These are phyloP conservation scores for Hypena proboscidalis DNA, from an alignment of 2,888 invertebrate species.

Conservation along the genomic window DNA sequence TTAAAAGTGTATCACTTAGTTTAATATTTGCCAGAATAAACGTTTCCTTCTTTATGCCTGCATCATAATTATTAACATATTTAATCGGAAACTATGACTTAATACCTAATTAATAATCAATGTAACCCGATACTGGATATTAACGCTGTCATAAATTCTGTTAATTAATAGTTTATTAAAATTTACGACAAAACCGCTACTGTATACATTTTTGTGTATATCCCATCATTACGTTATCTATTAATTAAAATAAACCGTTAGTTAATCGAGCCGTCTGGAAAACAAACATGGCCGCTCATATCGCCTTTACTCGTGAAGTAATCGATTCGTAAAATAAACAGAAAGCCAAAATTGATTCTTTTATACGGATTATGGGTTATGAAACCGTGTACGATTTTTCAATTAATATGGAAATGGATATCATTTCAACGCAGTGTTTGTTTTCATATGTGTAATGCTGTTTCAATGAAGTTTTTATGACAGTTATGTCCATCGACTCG, in stretches of 20 bases:
- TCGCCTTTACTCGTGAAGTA: constrained; percentile 38
- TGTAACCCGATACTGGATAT: constrained; percentile 29
- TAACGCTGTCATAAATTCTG: constrained; percentile 32
- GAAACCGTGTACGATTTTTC: constrained; percentile 33
- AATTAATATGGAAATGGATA: constrained; percentile 43
- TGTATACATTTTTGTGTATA: constrained; percentile 20
- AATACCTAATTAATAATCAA: constrained; percentile 19
- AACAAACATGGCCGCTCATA: constrained; percentile 29
- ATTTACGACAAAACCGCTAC: constrained; percentile 32
- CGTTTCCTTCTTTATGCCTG: too few species aligned
- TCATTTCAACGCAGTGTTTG: constrained; percentile 20
- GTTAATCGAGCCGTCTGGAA: constrained; percentile 23
- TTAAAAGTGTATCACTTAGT: too few species aligned
- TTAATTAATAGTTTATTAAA: constrained; percentile 21
- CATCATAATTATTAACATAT: constrained; percentile 2
- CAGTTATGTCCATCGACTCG: constrained; percentile 5
- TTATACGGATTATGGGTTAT: constrained; percentile 29
- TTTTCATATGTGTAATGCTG: constrained; percentile 12
- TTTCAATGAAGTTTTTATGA: constrained; percentile 13
- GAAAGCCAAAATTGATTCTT: constrained; percentile 38
- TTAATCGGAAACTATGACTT: constrained; percentile 16
- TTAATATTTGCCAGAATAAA: too few species aligned
- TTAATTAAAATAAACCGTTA: constrained; percentile 33
- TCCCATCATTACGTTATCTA: constrained; percentile 19
- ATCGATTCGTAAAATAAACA: constrained; percentile 44